Percentiles rank a stretch among this genome's conserved stretches.
These are phyloP conservation scores for Trilocha varians DNA, from an alignment of 2,888 invertebrate genomes.

Conservation along the genomic window DNA sequence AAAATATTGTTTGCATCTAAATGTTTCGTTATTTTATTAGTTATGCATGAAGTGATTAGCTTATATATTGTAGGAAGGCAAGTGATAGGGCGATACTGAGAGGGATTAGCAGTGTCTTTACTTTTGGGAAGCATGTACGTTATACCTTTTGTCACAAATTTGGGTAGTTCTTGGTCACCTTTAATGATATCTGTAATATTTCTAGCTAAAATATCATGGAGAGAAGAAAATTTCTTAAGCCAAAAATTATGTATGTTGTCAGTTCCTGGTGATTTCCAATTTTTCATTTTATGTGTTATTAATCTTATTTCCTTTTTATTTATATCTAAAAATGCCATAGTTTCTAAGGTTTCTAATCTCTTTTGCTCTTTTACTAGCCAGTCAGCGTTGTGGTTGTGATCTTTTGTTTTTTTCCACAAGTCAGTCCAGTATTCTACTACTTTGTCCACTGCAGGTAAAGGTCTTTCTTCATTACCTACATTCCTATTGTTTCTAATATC, in stretches of 20 bases:
- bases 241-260: background rate
- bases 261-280: background rate
- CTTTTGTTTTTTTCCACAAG: background rate
- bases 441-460: background rate
- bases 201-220: background rate
- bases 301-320: background rate
- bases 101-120: no score
- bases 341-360: background rate
- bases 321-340: background rate
- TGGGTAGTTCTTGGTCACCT: constrained; percentile 3
- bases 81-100: background rate
- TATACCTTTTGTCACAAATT: constrained; percentile 10
- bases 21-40: constrained; percentile 7
- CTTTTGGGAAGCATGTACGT: constrained; percentile 12
- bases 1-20: constrained; percentile 5
- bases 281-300: background rate
- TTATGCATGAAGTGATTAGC: constrained; percentile 5
- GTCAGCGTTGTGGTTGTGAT: constrained; percentile 2
- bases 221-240: background rate
- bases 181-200: background rate
- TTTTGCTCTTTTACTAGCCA: constrained; percentile 2
- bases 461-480: background rate
- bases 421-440: background rate
- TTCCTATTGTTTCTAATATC: background rate
- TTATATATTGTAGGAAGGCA: constrained; percentile 7